Percentiles rank a stretch among this genome's conserved stretches.
These are phyloP conservation scores for Lottia scabra DNA, from an alignment of 2,888 invertebrate species.

Conservation along the genomic window DNA sequence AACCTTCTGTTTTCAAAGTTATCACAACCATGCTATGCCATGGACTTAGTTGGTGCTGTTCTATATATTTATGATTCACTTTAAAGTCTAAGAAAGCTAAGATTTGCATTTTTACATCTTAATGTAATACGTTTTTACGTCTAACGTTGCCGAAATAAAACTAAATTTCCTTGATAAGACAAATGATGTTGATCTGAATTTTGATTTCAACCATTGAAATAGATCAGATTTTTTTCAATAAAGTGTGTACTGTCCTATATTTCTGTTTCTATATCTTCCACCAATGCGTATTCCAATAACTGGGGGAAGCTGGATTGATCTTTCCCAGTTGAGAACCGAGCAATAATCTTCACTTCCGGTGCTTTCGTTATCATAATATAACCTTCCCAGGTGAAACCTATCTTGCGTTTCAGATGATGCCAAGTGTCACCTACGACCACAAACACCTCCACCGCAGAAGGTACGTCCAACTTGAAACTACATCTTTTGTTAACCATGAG, in stretches of 20 bases:
- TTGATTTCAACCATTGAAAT: too few species aligned
- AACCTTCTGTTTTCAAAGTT: too few species aligned
- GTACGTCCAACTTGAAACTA: constrained; percentile 61
- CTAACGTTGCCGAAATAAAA: too few species aligned
- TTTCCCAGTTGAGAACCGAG: constrained; percentile 51
- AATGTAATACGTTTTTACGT: too few species aligned
- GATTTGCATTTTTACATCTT: too few species aligned
- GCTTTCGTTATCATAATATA: constrained; percentile 52
- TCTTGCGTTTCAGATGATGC: constrained; percentile 58
- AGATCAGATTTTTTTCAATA: too few species aligned
- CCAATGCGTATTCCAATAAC: constrained; percentile 60
- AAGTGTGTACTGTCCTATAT: constrained; percentile 39
- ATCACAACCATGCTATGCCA: too few species aligned
- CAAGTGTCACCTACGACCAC: constrained; percentile 60
- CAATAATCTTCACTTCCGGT: constrained; percentile 53
- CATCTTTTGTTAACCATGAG: constrained; percentile 60
- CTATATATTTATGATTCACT: too few species aligned
- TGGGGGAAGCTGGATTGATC: constrained; percentile 61
- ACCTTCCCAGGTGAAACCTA: constrained; percentile 61
- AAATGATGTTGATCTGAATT: too few species aligned
- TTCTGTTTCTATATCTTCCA: constrained; percentile 60
- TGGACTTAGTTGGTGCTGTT: too few species aligned
- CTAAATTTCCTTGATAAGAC: too few species aligned
- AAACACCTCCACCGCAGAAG: constrained; percentile 61
- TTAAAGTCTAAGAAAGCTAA: too few species aligned